Evolutionary conservation across 2,797 vertebrate genomes (phyloP).

Genomic region (Sciaenops ocellatus): DNA sequence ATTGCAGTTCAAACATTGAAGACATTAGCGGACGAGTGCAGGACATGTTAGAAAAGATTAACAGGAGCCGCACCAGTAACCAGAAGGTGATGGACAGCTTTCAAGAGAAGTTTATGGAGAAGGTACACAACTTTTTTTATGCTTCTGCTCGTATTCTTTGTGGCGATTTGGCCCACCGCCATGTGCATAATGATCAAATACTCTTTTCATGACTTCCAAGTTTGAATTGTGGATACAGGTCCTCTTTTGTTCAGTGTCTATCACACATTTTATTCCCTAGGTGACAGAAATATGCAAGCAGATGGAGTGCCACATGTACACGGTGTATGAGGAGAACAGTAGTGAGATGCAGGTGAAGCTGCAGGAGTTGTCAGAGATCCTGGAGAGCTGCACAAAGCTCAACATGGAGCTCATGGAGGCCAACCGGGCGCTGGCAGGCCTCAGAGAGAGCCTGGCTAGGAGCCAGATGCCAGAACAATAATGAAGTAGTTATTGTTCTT

Average conservation of each 20-base stretch:
- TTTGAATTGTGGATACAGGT: neutral
- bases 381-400: constrained; percentile 73
- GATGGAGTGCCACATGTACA: constrained; percentile 74
- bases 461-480: constrained; percentile 25
- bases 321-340: constrained; percentile 73
- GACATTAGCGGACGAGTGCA: constrained; percentile 64
- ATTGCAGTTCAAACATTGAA: constrained; percentile 51
- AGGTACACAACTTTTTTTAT: constrained; percentile 52
- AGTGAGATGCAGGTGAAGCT: constrained; percentile 72
- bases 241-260: neutral
- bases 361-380: constrained; percentile 69
- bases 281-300: constrained; percentile 63
- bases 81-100: constrained; percentile 70
- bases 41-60: constrained; percentile 70
- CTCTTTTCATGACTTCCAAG: neutral
- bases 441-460: constrained; percentile 59
- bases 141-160: neutral
- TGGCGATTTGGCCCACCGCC: neutral
- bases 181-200: neutral
- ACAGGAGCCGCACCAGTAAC: constrained; percentile 65
- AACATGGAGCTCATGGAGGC: constrained; percentile 72
- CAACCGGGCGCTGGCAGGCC: constrained; percentile 52
- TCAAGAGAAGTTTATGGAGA: constrained; percentile 62
- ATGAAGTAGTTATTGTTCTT: neutral
- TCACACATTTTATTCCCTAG: constrained; percentile 33